Evolutionary conservation across 2,113 vertebrate species (phyloP).

Genomic region (Xyliphius kryptos): DNA sequence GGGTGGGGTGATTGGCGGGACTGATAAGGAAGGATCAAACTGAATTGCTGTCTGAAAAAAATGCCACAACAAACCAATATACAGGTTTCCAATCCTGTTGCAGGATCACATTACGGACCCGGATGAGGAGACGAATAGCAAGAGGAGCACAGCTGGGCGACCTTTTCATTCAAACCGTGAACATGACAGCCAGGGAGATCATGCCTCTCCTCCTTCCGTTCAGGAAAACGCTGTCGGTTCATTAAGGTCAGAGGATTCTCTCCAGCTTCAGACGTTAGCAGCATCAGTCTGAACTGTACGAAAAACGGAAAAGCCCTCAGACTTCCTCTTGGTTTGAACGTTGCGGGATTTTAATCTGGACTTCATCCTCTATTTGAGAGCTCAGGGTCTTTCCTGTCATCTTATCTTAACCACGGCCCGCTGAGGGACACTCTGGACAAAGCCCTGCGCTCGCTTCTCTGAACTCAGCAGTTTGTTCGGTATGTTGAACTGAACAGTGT

Average conservation of each 20-base stretch:
- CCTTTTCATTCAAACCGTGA: too few species aligned
- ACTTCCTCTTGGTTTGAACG: conserved; percentile 15
- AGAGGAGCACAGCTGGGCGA: too few species aligned
- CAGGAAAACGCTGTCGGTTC: neutral
- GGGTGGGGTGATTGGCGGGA: too few species aligned
- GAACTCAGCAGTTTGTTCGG: neutral
- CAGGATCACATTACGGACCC: too few species aligned
- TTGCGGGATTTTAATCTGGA: neutral
- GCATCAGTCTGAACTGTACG: neutral
- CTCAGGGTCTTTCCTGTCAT: conserved; percentile 12
- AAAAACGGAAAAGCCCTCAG: conserved; percentile 5
- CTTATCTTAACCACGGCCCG: neutral
- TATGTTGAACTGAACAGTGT: neutral
- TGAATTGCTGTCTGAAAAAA: too few species aligned
- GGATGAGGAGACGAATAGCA: too few species aligned
- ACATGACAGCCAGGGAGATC: neutral
- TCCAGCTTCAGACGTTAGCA: conserved; percentile 5
- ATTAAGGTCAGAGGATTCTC: conserved; percentile 19
- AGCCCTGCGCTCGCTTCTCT: neutral
- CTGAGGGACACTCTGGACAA: neutral
- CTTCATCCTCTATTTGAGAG: neutral
- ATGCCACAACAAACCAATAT: too few species aligned
- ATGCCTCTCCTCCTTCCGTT: conserved; percentile 7
- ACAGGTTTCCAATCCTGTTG: too few species aligned
- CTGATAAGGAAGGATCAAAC: too few species aligned